phyloP scores from a whole-genome alignment of 2,797 vertebrate genomes.

The Hippopotamyrus pictus region DNA sequence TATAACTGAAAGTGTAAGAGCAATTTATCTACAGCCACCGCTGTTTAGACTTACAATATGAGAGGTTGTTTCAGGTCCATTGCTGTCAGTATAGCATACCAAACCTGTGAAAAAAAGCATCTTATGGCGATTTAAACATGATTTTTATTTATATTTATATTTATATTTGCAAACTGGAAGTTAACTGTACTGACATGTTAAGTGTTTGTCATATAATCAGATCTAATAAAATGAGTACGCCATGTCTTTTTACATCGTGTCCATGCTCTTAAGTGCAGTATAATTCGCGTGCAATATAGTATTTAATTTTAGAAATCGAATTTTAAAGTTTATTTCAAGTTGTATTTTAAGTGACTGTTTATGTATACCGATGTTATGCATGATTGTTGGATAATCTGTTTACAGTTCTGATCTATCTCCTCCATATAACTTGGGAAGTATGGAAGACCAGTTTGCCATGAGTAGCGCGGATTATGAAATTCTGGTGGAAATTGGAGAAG shows the following conservation, averaged over 20 bases:
- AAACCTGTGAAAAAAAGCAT: neutral
- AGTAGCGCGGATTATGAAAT: conserved; percentile 54
- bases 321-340: neutral
- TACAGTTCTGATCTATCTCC: neutral
- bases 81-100: neutral
- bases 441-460: conserved; percentile 31
- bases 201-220: neutral
- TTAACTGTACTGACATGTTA: neutral
- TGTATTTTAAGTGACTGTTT: neutral
- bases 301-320: neutral
- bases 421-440: conserved; percentile 22
- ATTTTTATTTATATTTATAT: no score
- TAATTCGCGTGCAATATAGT: neutral
- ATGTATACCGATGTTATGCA: neutral
- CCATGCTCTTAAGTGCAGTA: neutral
- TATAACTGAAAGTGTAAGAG: neutral
- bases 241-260: neutral
- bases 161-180: neutral
- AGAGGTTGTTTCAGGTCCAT: neutral
- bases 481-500: conserved; percentile 55
- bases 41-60: neutral
- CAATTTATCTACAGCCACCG: neutral
- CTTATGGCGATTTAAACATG: neutral
- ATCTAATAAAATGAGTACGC: neutral
- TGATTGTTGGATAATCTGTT: neutral